Percentiles rank a stretch among this genome's conserved stretches.
These are phyloP conservation scores for Delphinapterus leucas DNA, from an alignment of 2,113 vertebrate genomes.

Conservation along the genomic window DNA sequence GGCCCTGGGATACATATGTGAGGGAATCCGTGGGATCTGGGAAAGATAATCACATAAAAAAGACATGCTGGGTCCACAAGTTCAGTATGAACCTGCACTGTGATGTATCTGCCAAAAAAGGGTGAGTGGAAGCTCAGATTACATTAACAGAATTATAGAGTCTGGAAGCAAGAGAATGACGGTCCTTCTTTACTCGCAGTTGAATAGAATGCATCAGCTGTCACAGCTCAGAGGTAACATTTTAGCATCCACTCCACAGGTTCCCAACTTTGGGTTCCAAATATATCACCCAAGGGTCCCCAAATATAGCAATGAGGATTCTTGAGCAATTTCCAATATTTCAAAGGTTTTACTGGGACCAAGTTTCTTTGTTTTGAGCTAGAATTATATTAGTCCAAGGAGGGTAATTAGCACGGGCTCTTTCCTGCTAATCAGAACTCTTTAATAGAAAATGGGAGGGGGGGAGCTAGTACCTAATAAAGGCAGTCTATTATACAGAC, in stretches of 20 bases:
- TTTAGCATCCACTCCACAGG: neutral
- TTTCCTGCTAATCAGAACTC: neutral
- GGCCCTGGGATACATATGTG: neutral
- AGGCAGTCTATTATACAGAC: neutral
- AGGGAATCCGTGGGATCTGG: neutral
- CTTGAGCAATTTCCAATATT: neutral
- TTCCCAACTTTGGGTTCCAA: neutral
- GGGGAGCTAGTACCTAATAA: neutral
- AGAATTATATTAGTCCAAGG: neutral
- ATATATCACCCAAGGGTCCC: neutral
- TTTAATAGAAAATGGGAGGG: neutral
- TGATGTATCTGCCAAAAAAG: neutral
- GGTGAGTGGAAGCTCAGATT: neutral
- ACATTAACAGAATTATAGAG: neutral
- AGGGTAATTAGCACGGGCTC: neutral
- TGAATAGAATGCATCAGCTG: neutral
- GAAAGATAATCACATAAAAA: neutral
- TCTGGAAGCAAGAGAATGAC: neutral
- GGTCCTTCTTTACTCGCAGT: neutral
- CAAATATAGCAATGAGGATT: neutral
- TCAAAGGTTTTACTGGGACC: neutral
- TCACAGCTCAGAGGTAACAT: neutral
- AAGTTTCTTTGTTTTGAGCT: constrained; percentile 7
- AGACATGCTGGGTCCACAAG: neutral
- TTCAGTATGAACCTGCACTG: neutral